Percentiles rank a stretch among this genome's conserved stretches.
Evolutionary conservation across 2,113 vertebrate genomes (phyloP).

Genomic region (Raja brachyura): DNA sequence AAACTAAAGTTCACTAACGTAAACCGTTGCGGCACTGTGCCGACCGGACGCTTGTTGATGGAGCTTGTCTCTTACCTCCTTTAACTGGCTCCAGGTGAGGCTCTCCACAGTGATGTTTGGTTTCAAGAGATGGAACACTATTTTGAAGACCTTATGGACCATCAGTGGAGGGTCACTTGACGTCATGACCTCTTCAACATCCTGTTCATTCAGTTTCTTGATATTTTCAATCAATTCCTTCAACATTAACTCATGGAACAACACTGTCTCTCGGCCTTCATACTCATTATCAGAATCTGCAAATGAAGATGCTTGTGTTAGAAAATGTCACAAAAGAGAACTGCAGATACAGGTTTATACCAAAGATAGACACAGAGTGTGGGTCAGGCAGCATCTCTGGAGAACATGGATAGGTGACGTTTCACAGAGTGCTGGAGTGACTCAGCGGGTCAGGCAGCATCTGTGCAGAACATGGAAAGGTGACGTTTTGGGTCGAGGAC

Average conservation of each 20-base stretch:
- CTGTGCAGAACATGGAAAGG: no score
- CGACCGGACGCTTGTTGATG: no score
- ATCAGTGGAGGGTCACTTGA: constrained; percentile 42
- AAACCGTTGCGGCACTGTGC: no score
- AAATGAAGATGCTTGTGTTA: constrained; percentile 31
- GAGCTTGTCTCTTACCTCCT: constrained; percentile 49
- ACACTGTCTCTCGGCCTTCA: constrained; percentile 46
- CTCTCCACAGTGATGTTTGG: constrained; percentile 48
- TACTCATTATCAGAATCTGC: constrained; percentile 53
- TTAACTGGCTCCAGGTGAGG: constrained; percentile 54
- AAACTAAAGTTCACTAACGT: no score
- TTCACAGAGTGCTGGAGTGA: no score
- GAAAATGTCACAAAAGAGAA: no score
- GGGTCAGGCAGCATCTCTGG: no score
- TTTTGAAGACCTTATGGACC: constrained; percentile 48
- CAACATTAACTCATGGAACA: constrained; percentile 63
- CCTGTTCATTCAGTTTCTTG: constrained; percentile 41
- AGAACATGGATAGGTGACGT: no score
- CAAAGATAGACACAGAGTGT: no score
- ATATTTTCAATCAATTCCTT: constrained; percentile 57
- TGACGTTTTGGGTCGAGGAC: no score
- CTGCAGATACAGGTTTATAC: no score
- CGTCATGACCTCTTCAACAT: constrained; percentile 48
- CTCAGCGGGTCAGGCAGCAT: no score
- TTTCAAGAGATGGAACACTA: constrained; percentile 54